Percentiles rank a stretch among this genome's conserved stretches.
Evolutionary conservation across 1,140 invertebrate genomes (phyloP).

Genomic region (Homarus americanus): DNA sequence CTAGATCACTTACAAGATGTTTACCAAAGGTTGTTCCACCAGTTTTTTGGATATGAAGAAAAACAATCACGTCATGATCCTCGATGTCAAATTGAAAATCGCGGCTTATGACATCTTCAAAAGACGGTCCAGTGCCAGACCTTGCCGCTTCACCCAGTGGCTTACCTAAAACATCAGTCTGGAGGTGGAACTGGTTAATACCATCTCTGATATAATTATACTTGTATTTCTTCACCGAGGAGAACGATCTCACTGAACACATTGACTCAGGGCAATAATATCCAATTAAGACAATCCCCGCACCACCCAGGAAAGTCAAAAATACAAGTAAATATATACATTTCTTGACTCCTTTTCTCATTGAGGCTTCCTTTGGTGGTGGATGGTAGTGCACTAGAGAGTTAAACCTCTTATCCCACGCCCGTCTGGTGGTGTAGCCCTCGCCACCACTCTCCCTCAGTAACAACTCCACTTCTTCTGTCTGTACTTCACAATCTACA

Average conservation of each 20-base stretch:
- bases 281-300: slow-evolving; percentile 90
- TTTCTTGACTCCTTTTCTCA: slow-evolving; percentile 67
- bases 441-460: background rate
- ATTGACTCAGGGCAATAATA: slow-evolving; percentile 93
- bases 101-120: slow-evolving; percentile 90
- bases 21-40: slow-evolving; percentile 96
- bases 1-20: slow-evolving; percentile 95
- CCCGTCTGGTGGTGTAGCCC: background rate
- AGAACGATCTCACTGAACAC: slow-evolving; percentile 85
- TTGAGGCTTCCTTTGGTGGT: slow-evolving; percentile 51
- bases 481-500: slow-evolving; percentile 68
- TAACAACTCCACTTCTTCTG: slow-evolving; percentile 45
- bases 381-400: background rate
- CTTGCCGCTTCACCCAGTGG: slow-evolving; percentile 78
- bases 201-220: slow-evolving; percentile 76
- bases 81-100: slow-evolving; percentile 89
- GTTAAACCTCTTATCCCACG: background rate
- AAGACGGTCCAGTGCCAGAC: slow-evolving; percentile 82
- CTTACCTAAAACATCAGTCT: slow-evolving; percentile 76
- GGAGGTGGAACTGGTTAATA: slow-evolving; percentile 77
- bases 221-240: slow-evolving; percentile 78
- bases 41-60: slow-evolving; percentile 98
- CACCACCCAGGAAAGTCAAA: slow-evolving; percentile 78
- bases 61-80: slow-evolving; percentile 97
- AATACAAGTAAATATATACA: slow-evolving; percentile 65